phyloP scores from a whole-genome alignment of 1,140 invertebrate species.

The Sarcophaga bullata region DNA sequence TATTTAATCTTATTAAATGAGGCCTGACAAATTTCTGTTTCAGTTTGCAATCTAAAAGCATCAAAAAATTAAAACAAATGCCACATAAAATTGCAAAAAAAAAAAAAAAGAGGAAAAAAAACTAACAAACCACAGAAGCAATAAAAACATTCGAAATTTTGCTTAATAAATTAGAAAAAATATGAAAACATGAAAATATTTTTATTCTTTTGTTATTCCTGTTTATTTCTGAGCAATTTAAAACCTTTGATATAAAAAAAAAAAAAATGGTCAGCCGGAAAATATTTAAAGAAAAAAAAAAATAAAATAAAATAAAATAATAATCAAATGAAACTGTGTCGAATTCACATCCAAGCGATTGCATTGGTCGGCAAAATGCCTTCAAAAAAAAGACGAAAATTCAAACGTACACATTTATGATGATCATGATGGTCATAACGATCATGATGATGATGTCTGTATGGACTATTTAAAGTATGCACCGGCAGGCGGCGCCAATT shows the following conservation, averaged over 20 bases:
- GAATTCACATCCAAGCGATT: not conserved
- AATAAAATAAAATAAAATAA: not conserved
- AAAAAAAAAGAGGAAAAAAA: not conserved
- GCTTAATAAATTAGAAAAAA: constrained; percentile 10
- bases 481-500: constrained; percentile 28
- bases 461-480: constrained; percentile 31
- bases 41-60: not conserved
- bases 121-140: not conserved
- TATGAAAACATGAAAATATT: constrained; percentile 15
- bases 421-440: not conserved
- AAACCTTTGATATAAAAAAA: constrained; percentile 6
- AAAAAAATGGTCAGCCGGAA: constrained; percentile 7
- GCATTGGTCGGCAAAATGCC: not conserved
- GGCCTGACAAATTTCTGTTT: constrained; percentile 17
- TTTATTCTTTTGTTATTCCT: not conserved
- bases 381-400: not conserved
- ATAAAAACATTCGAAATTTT: constrained; percentile 4
- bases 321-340: constrained; percentile 18
- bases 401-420: not conserved
- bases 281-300: not conserved
- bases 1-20: constrained; percentile 16
- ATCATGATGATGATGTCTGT: not conserved
- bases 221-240: not conserved
- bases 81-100: not conserved
- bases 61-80: constrained; percentile 2